Base-by-base conservation (phyloP, 2,888 invertebrate genomes). In the Eledone cirrhosa region DNA sequence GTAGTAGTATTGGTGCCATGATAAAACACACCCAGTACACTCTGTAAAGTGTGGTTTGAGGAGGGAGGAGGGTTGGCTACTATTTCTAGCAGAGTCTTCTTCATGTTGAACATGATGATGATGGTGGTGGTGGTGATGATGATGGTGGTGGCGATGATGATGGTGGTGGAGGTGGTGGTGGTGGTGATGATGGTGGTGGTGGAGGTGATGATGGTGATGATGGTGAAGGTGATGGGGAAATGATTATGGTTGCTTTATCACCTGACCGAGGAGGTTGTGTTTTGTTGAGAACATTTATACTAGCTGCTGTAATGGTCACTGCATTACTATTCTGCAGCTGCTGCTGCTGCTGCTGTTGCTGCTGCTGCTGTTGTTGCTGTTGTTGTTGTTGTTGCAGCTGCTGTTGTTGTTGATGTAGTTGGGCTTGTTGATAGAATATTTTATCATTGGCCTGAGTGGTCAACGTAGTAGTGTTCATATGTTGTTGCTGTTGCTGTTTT, bases 361-460 rank as follows among this genome's bases (percentile, higher is more conserved):
- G 41, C 11, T 41, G 41, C 41, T 41, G 41, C 41, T 41, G 41
- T 11, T 41, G 41, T 11, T 41, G 85, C 82, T 31, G 33, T 72
- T 72, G 74, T 4, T 72, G 29, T 31, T 29, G 27, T 7, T 22
- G 22, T 1, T 0, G 85, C 83, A 16, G 83, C 83, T 78, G 81
- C 82, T 8, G 85, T 80, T 22, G 86, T 77, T 24, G 85, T 81
- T 19, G 85, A 80, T 33, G 82, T 82, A 29, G 85, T 80, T 8
- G 86, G 82, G 79, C 84, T 86, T 41, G 41, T 41, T 41, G 41
- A 1, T 41, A 41, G 63, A 27, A 53, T 13, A 48, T 76, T 24
- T 48, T 53, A 29, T 27, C 48, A 48, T 41, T 53, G 14, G 48
- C n/a, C 27, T 76, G 53, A 47, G 53, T 27, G 7, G 53, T 48